Evolutionary conservation across 2,113 vertebrate genomes (phyloP), one percentile per base, ranked within the genome.

Genomic region (Symphodus melops): DNA sequence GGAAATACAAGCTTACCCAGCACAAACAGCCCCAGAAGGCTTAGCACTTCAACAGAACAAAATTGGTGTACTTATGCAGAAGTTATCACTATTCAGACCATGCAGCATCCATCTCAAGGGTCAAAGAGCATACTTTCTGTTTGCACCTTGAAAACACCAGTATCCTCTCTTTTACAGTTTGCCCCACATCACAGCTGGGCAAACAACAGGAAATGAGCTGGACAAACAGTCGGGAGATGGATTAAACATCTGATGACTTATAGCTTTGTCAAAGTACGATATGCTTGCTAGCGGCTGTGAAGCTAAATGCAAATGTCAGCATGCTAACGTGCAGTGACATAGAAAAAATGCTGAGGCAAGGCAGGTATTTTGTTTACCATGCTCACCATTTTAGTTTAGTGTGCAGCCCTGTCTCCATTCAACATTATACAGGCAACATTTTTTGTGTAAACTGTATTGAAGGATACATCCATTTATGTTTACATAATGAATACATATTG

Each of bases 1-100:
- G 86, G 86, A 89, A 91, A 89, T 82, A 83, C 81, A 85, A 88
- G 86, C 85, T 88, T 82, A 83, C 58, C 75, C 48, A 86, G 85
- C 84, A 87, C 83, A 89, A 90, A 89, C 72, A 70, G 74, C 62
- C 72, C 71, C 76, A 59, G 77, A 23, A 80, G 89, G 90, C 90
- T 92, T 89, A 90, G 70, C 88, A 83, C 90, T 81, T 88, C 77
- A 83, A 66, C 88, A 57, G 82, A 56, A 68, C 78, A 70, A 70
- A 77, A 78, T 83, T 76, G 87, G 68, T 75, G 78, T 51, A 70
- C 81, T 88, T 77, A 81, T 75, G 82, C 79, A 78, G 74, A 42
- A 79, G 83, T 69, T 83, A 68, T 77, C 63, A 77, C 77, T 86
- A 90, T 89, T 91, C 76, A 54, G 68, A 82, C 71, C 76, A 81